Evolutionary conservation across 2,888 invertebrate genomes (phyloP), one percentile per base, ranked within the genome.

Genomic region (Petrolisthes manimaculis): DNA sequence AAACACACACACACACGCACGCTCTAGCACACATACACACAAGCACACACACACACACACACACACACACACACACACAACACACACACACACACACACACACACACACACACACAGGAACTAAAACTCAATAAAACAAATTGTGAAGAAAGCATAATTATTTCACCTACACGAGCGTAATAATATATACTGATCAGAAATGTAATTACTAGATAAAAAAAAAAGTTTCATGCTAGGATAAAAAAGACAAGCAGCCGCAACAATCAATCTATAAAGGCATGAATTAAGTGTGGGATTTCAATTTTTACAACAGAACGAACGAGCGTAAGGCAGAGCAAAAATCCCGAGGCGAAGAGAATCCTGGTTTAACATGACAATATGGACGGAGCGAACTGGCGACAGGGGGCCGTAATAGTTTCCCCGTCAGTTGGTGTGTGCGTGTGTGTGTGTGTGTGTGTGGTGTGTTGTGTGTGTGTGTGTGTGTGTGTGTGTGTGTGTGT

Each of bases 1-100:
- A n/a, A n/a, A n/a, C 37, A 37, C 37, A 37, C 37, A 37, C 37
- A 37, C 0, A 37, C 37, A 37, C 37, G n/a, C n/a, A n/a, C n/a
- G n/a, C n/a, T n/a, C n/a, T n/a, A n/a, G n/a, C n/a, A 37, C 37
- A 37, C 37, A 37, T 37, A 37, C 37, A 37, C 37, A 79, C 79
- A 79, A 9, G 14, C 51, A 79, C 79, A 79, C 53, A 53, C 54
- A 79, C 53, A 79, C 54, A 79, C 79, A 79, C 79, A 79, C 79
- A 81, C 81, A 81, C 81, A 81, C 81, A 81, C 81, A 81, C 81
- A 81, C 81, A 81, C 56, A 81, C 81, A 81, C 81, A 81, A 81
- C 81, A 81, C 81, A 81, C 81, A 81, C 81, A 81, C 81, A 81
- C 81, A 81, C 81, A 81, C 81, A 56, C 81, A 61, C 81, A 81